Evolutionary conservation across 2,888 invertebrate genomes (phyloP), one percentile per base, ranked within the genome.

Genomic region (Cryptocephalus moraei): DNA sequence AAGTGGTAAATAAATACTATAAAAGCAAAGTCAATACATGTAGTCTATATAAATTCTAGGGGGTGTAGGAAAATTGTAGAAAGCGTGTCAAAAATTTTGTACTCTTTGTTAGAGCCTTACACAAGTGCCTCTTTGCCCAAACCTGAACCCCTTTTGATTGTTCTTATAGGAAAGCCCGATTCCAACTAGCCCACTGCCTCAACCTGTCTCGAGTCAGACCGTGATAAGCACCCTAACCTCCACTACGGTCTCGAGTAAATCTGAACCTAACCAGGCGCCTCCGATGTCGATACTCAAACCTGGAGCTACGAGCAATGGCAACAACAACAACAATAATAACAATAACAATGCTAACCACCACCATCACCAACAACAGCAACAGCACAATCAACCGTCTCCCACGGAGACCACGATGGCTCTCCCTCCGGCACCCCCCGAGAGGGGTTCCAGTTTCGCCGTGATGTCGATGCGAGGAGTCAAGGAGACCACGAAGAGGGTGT

Each of bases 381-480:
- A 33, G 9, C 45, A 41, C n/a, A 54, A 45, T 47, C 62, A 49
- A 53, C 57, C 51, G 4, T 53, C 61, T 9, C 56, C 60, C 32
- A 55, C 56, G 32, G 72, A 70, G 44, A 68, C 56, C 40, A 48
- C 52, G 9, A 59, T 53, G 32, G 78, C 84, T 44, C 84, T 89
- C 1, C 80, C 85, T 44, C 84, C 89, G 1, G 80, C 85, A 40
- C 91, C 91, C 14, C 92, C 92, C 2, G 89, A 91, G 68, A 79
- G 92, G 52, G 90, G 89, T 48, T 91, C 91, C 31, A 91, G 91
- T 39, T 93, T 89, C 69, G 81, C 87, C 4, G 81, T 88, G 32
- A 89, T 91, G 87, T 82, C 81, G 8, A 86, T 72, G 64, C 59
- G 71, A 41, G 12, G 36, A 11, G 61, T 63, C 11, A 69, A 70